Evolutionary conservation across 2,888 invertebrate genomes (phyloP).

Genomic region (Dasysyrphus albostriatus): DNA sequence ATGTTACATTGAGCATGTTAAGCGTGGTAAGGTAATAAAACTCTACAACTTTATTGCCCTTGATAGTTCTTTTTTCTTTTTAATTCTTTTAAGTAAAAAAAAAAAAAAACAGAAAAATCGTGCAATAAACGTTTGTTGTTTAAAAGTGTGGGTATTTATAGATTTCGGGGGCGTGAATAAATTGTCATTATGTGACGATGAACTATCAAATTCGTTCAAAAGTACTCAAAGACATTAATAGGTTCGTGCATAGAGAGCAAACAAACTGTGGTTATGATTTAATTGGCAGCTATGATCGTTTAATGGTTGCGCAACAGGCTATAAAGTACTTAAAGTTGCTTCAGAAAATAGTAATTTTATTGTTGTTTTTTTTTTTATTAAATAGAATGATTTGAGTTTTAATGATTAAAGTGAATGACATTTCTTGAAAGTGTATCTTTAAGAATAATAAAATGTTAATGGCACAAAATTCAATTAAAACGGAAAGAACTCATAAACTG

Average conservation of each 20-base stretch:
- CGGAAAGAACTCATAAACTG: background rate
- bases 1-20: slow-evolving; percentile 60
- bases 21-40: slow-evolving; percentile 64
- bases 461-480: slow-evolving; percentile 16
- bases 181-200: slow-evolving; percentile 30
- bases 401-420: slow-evolving; percentile 1
- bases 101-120: slow-evolving; percentile 58
- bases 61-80: slow-evolving; percentile 15
- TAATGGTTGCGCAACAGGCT: slow-evolving; percentile 49
- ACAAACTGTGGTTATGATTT: slow-evolving; percentile 49
- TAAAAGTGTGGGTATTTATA: slow-evolving; percentile 35
- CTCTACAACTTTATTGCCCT: slow-evolving; percentile 59
- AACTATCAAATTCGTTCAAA: slow-evolving; percentile 33
- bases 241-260: slow-evolving; percentile 28
- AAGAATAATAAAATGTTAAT: slow-evolving; percentile 13
- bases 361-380: background rate
- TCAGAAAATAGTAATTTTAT: slow-evolving; percentile 32
- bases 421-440: slow-evolving; percentile 8
- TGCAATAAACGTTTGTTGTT: slow-evolving; percentile 57
- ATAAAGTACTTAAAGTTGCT: slow-evolving; percentile 4
- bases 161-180: slow-evolving; percentile 38
- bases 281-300: slow-evolving; percentile 38
- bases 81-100: slow-evolving; percentile 24
- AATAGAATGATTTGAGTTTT: slow-evolving; percentile 2
- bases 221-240: slow-evolving; percentile 27